Percentiles rank a stretch among this genome's conserved stretches.
Conservation (phyloP, 1,140 invertebrate species). For the Chelonus insularis region DNA sequence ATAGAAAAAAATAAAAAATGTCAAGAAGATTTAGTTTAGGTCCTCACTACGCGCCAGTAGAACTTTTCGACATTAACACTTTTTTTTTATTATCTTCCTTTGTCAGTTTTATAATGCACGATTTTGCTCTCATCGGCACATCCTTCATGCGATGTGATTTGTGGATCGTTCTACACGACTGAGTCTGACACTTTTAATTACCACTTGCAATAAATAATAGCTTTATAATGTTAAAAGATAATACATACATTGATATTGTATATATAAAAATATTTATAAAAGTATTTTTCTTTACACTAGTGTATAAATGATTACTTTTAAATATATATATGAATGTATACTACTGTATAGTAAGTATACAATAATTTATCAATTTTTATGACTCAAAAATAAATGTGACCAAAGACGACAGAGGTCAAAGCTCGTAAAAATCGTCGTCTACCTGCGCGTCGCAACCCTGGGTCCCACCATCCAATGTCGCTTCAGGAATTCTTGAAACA, state of each 20-base stretch:
- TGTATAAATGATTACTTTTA: too few relatives aligned
- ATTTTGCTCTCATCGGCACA: conserved; percentile 6
- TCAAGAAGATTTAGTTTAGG: conserved; percentile 45
- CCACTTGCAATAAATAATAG: too few relatives aligned
- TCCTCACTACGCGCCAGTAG: conserved; percentile 29
- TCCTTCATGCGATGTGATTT: too few relatives aligned
- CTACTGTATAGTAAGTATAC: too few relatives aligned
- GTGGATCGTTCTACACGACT: too few relatives aligned
- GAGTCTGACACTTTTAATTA: too few relatives aligned
- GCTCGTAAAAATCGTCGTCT: conserved; percentile 41
- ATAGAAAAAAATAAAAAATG: conserved; percentile 33
- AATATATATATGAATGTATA: too few relatives aligned
- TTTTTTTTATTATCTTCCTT: conserved; percentile 23
- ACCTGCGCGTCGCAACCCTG: conserved; percentile 29
- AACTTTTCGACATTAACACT: conserved; percentile 42
- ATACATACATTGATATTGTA: too few relatives aligned
- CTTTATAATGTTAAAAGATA: too few relatives aligned
- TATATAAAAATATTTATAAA: too few relatives aligned
- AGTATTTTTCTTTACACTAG: too few relatives aligned
- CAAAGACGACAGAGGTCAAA: conserved; percentile 25
- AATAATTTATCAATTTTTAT: conserved; percentile 16
- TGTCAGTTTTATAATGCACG: conserved; percentile 8
- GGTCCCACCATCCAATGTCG: conserved; percentile 30
- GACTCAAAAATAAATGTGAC: conserved; percentile 27
- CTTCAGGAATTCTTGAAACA: conserved; percentile 53